A percentile compares a stretch with the other conserved stretches of the same genome.
phyloP scores from a whole-genome alignment of 2,113 vertebrate species.

The Rhinopithecus roxellana region DNA sequence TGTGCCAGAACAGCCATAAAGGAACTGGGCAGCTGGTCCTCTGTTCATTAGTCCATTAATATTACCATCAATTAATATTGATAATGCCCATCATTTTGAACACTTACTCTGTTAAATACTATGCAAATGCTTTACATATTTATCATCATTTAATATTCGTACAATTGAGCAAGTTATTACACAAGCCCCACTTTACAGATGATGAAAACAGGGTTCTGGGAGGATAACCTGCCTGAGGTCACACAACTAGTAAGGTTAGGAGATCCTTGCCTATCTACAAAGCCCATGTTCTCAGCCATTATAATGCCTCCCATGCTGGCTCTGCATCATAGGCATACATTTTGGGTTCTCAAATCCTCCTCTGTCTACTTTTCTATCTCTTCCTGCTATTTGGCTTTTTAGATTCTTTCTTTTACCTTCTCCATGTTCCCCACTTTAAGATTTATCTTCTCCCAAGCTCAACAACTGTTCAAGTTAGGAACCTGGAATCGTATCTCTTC shows the following conservation, averaged over 20 bases:
- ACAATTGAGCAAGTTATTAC: background rate
- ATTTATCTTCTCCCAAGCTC: background rate
- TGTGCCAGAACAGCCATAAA: background rate
- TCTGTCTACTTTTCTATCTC: background rate
- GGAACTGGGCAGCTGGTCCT: background rate
- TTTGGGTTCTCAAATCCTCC: background rate
- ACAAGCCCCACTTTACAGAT: background rate
- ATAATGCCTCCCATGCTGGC: background rate
- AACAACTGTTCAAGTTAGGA: background rate
- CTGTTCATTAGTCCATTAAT: background rate
- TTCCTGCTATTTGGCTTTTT: background rate
- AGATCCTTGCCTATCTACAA: background rate
- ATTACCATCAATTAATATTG: background rate
- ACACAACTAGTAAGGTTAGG: background rate
- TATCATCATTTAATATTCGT: background rate
- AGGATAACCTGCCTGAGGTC: background rate
- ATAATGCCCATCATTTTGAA: background rate
- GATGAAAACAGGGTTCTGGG: background rate
- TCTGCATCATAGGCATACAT: background rate
- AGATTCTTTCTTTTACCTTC: background rate
- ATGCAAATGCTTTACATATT: background rate
- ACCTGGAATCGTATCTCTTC: background rate
- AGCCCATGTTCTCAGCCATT: background rate
- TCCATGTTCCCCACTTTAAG: background rate
- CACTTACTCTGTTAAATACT: background rate